Evolutionary conservation across 2,113 vertebrate genomes (phyloP).

Genomic region (Caranx ignobilis): DNA sequence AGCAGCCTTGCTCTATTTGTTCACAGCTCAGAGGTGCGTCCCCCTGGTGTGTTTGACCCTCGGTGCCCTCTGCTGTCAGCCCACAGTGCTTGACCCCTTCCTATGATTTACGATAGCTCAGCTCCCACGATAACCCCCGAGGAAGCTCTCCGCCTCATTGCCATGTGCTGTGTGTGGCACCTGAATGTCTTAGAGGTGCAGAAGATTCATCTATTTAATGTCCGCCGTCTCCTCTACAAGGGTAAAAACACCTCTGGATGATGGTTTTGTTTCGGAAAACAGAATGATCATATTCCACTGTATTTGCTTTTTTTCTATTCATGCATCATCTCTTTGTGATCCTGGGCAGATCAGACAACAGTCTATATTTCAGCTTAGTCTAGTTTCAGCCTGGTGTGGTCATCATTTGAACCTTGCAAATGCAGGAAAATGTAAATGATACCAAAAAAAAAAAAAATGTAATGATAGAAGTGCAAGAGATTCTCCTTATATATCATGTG

Average conservation of each 20-base stretch:
- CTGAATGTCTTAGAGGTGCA: conserved; percentile 30
- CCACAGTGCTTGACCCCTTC: conserved; percentile 59
- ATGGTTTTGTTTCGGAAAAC: conserved; percentile 36
- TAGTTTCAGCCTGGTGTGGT: conserved; percentile 5
- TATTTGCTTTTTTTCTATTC: background rate
- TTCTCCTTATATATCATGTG: background rate
- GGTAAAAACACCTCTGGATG: conserved; percentile 15
- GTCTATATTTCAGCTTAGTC: conserved; percentile 18
- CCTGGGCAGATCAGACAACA: background rate
- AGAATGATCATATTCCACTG: conserved; percentile 33
- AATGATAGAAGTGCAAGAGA: background rate
- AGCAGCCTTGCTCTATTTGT: conserved; percentile 58
- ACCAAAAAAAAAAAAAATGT: background rate
- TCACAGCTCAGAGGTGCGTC: conserved; percentile 44
- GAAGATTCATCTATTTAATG: conserved; percentile 41
- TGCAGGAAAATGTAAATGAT: too few species aligned
- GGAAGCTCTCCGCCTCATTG: conserved; percentile 20
- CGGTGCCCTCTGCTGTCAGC: conserved; percentile 46
- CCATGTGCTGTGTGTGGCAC: conserved; percentile 7
- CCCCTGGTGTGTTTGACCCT: conserved; percentile 57
- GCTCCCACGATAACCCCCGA: conserved; percentile 18
- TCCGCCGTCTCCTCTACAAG: background rate
- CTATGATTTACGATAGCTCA: conserved; percentile 67
- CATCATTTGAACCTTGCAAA: background rate
- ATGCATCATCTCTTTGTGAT: conserved; percentile 3